Conservation (phyloP, 1,140 invertebrate species). For the Gryon sp. region DNA sequence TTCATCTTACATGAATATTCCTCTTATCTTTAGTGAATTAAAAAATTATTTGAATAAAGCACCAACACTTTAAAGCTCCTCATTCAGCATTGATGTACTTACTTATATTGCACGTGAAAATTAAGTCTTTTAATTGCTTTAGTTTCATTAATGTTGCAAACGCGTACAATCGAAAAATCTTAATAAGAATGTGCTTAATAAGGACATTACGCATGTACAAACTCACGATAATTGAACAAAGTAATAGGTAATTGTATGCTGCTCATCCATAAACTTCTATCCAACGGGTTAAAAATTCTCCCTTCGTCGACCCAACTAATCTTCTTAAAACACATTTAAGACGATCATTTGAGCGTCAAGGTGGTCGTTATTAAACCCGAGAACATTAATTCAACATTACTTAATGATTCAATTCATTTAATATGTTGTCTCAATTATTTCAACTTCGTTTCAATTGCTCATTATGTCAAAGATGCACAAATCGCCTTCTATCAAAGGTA, state of each 20-base stretch:
- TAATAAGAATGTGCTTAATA: too few relatives aligned
- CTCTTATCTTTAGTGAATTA: too few relatives aligned
- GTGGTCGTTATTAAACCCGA: neutral
- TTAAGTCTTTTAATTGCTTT: slow-evolving; percentile 34
- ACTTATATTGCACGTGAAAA: slow-evolving; percentile 23
- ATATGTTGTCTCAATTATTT: too few relatives aligned
- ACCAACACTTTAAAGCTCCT: too few relatives aligned
- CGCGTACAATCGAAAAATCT: neutral
- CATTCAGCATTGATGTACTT: slow-evolving; percentile 25
- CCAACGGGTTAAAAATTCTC: slow-evolving; percentile 10
- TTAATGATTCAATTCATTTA: too few relatives aligned
- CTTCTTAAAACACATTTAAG: slow-evolving; percentile 27
- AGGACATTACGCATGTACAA: slow-evolving; percentile 11
- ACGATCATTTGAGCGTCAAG: neutral
- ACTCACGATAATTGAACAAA: slow-evolving; percentile 11
- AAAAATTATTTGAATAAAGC: slow-evolving; percentile 31
- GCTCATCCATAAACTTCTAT: slow-evolving; percentile 18
- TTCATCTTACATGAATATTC: too few relatives aligned
- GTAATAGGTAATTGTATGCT: too few relatives aligned
- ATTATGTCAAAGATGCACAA: too few relatives aligned
- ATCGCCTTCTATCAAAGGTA: too few relatives aligned
- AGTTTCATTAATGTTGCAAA: slow-evolving; percentile 15
- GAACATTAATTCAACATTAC: too few relatives aligned
- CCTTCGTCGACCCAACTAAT: neutral
- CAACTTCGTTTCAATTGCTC: too few relatives aligned